A percentile compares a stretch with the other conserved stretches of the same genome.
Evolutionary conservation across 2,113 vertebrate genomes (phyloP).

Genomic region (Dasyurus viverrinus): DNA sequence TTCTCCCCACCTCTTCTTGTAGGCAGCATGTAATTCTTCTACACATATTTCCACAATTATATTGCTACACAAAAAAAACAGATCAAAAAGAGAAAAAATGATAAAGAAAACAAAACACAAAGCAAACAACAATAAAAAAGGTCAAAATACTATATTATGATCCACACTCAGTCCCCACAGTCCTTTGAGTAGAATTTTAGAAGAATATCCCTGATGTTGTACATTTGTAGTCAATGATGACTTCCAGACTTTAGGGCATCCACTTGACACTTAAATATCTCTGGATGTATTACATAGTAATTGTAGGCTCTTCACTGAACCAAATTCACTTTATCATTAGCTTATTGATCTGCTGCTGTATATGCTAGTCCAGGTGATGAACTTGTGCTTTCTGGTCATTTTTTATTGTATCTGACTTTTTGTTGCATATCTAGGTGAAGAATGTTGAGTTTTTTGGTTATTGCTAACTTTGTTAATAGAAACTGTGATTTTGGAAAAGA

Average conservation of each 20-base stretch:
- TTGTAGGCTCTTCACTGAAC: neutral
- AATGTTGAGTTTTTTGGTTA: neutral
- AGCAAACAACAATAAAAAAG: too few species aligned
- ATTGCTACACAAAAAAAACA: too few species aligned
- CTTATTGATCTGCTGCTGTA: neutral
- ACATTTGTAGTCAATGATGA: neutral
- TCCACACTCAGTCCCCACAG: too few species aligned
- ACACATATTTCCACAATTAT: too few species aligned
- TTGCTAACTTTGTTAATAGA: neutral
- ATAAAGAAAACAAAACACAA: too few species aligned
- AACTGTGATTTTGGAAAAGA: neutral
- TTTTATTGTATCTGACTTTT: neutral
- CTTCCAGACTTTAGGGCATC: neutral
- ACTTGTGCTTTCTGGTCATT: neutral
- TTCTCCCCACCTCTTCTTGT: too few species aligned
- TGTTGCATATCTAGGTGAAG: neutral
- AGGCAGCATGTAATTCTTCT: too few species aligned
- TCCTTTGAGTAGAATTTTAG: neutral
- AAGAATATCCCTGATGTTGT: neutral
- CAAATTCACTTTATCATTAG: neutral
- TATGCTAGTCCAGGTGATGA: neutral
- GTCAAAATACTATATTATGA: too few species aligned
- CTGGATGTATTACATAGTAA: neutral
- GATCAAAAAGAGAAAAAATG: too few species aligned
- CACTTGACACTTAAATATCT: neutral